A percentile compares a stretch with the other conserved stretches of the same genome.
Evolutionary conservation across 2,797 vertebrate genomes (phyloP).

Genomic region (Eurystomus glaucurus): DNA sequence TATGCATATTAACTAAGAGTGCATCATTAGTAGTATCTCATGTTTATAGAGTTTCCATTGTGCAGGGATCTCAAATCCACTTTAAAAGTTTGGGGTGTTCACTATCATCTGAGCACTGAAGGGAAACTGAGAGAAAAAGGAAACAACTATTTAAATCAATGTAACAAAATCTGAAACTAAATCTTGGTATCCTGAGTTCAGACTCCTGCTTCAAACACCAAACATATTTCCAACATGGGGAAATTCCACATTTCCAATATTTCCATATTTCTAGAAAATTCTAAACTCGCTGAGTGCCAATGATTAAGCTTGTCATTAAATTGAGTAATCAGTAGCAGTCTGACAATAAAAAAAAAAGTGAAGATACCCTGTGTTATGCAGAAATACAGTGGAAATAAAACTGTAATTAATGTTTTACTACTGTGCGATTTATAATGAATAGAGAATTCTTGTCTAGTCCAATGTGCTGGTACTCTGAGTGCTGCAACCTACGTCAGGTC

Average conservation of each 20-base stretch:
- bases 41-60: neutral
- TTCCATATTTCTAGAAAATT: neutral
- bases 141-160: neutral
- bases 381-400: neutral
- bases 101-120: neutral
- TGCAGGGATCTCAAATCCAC: neutral
- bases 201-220: neutral
- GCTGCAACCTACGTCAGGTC: neutral
- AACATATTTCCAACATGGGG: neutral
- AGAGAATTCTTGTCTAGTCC: neutral
- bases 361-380: rapidly evolving
- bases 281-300: neutral
- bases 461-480: neutral
- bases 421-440: neutral
- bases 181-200: neutral
- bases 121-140: neutral
- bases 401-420: rapidly evolving
- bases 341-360: neutral
- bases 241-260: neutral
- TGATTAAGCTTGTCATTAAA: neutral
- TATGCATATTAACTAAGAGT: neutral
- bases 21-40: neutral
- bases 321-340: neutral
- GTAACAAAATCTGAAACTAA: neutral
- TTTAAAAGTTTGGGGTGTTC: neutral